Conservation (phyloP, 2,113 vertebrate species). For the Carettochelys insculpta region DNA sequence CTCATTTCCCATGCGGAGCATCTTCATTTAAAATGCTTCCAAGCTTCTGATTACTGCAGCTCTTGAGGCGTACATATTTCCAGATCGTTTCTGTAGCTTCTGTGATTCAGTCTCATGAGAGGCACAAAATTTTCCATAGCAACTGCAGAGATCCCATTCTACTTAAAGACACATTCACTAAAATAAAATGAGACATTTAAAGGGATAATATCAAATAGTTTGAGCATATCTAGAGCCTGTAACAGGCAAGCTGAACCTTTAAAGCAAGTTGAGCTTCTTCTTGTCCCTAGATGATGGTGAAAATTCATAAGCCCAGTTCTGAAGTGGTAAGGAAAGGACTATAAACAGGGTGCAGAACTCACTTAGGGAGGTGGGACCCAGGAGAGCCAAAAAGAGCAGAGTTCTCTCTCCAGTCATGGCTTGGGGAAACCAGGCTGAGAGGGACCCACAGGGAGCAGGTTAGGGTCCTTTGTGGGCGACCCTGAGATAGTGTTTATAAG, state of each 20-base stretch:
- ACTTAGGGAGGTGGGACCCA: not conserved
- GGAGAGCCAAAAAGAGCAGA: not conserved
- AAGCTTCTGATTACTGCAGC: conserved; percentile 25
- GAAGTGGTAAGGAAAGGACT: not conserved
- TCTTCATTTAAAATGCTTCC: conserved; percentile 42
- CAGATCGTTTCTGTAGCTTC: conserved; percentile 50
- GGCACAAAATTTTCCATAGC: conserved; percentile 55
- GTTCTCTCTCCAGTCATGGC: not conserved
- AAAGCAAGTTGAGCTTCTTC: not conserved
- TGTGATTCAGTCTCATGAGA: conserved; percentile 59
- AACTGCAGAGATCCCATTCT: conserved; percentile 44
- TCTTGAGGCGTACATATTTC: conserved; percentile 30
- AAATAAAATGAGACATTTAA: not conserved
- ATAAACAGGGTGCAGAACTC: not conserved
- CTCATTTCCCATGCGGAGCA: conserved; percentile 30
- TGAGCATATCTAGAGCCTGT: not conserved
- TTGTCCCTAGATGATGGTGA: not conserved
- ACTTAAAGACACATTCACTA: conserved; percentile 48
- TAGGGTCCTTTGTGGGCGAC: not conserved
- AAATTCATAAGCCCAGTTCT: not conserved
- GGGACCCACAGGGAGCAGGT: not conserved
- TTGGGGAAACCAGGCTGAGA: not conserved
- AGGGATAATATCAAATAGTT: fast-evolving
- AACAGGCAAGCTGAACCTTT: not conserved
- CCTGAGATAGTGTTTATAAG: not conserved